Evolutionary conservation across 30 jellyfish, hydroid and myxozoan species (phyloP).

Genomic region (Clytia hemisphaerica): DNA sequence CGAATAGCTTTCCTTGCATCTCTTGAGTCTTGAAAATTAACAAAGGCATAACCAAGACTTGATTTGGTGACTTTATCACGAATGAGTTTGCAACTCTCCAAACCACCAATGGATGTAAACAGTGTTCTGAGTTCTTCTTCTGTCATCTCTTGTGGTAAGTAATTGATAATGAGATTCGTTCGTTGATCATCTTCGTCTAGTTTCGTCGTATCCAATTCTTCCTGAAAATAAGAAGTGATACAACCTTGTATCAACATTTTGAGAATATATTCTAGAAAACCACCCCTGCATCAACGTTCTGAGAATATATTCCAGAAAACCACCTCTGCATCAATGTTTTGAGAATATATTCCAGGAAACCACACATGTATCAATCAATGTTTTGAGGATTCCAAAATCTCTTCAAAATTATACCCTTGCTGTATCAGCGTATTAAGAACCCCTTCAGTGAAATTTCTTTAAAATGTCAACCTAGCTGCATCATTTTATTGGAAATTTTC

Average conservation of each 20-base stretch:
- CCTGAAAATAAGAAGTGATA: background rate
- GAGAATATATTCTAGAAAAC: background rate
- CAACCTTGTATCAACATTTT: background rate
- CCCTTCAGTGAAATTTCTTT: no score
- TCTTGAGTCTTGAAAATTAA: slow-evolving; percentile 67
- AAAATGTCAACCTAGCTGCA: no score
- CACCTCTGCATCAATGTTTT: background rate
- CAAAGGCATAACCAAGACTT: slow-evolving; percentile 99
- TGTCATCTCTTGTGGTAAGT: slow-evolving; percentile 99
- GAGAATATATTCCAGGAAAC: background rate
- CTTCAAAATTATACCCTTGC: no score
- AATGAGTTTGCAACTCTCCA: slow-evolving; percentile 95
- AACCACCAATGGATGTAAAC: slow-evolving; percentile 89
- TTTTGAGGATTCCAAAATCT: background rate
- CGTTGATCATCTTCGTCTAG: slow-evolving; percentile 59
- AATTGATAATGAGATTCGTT: slow-evolving; percentile 92
- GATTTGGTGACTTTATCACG: slow-evolving; percentile 86
- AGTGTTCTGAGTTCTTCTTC: slow-evolving; percentile 90
- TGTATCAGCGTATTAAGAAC: no score
- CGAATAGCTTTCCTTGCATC: slow-evolving; percentile 94
- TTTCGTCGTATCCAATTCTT: slow-evolving; percentile 22
- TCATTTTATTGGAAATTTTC: no score
- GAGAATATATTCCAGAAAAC: background rate
- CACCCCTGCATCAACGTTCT: background rate
- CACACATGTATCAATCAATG: background rate